Evolutionary conservation across 2,113 vertebrate genomes (phyloP).

Genomic region (Raphicerus campestris): DNA sequence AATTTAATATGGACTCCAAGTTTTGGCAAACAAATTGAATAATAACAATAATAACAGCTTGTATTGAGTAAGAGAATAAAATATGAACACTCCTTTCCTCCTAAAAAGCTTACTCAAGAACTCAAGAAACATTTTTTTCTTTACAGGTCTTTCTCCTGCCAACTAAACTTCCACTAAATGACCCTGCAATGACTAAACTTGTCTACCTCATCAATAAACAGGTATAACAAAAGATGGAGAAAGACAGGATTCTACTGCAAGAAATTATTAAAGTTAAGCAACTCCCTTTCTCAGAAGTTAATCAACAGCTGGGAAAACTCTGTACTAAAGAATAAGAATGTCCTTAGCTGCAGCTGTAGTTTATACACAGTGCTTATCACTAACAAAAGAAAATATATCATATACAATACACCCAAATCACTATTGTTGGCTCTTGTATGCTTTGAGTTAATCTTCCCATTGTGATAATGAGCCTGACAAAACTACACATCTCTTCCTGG

Average conservation of each 20-base stretch:
- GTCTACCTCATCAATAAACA: not conserved
- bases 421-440: not conserved
- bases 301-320: not conserved
- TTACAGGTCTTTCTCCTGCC: conserved; percentile 1
- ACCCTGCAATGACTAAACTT: not conserved
- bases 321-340: not conserved
- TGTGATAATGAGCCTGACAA: conserved; percentile 24
- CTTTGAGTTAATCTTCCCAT: not conserved
- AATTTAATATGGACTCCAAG: not conserved
- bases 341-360: not conserved
- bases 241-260: not conserved
- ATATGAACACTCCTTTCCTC: not conserved
- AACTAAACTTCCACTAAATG: not conserved
- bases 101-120: conserved; percentile 36
- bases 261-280: conserved; percentile 19
- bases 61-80: not conserved
- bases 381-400: conserved; percentile 6
- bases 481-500: conserved; percentile 22
- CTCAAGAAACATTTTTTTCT: not conserved
- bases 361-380: not conserved
- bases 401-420: conserved; percentile 7
- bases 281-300: conserved; percentile 8
- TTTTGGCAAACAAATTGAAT: conserved; percentile 3
- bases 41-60: conserved; percentile 19
- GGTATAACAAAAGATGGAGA: not conserved